Base-by-base conservation (phyloP, 2,113 vertebrate genomes). In the Mesoclemmys tuberculata region DNA sequence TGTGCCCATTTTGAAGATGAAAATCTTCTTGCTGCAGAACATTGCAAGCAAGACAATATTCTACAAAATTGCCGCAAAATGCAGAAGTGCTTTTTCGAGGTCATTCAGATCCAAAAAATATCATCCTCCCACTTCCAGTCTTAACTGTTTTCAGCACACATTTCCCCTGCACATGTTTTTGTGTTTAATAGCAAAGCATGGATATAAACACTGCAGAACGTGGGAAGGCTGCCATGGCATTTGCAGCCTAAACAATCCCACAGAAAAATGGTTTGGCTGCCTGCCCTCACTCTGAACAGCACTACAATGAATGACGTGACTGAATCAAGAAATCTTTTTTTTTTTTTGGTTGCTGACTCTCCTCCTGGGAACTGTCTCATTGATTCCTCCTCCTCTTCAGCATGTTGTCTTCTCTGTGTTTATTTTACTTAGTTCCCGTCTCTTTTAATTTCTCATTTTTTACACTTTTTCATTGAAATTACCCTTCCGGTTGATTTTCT, bases 281-380 rank as follows among this genome's bases (percentile, higher is more conserved):
- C 41, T 0, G 8, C 95, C 95, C 92, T 93, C n/a, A 90, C 85
- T 81, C 90, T 24, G 49, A 91, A 35, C 90, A 80, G 95, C 80
- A n/a, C 86, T 80, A 83, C 91, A 61, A 27, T 31, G 93, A 71
- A 38, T 46, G 93, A 80, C 88, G 94, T 80, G 97, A 51, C 90
- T 95, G 89, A 94, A 87, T 84, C 22, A 6, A 95, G 87, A 92
- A 92, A 94, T 95, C 89, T 79, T 92, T 87, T 58, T 89, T 96
- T 96, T 46, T 46, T 46, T 46, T 46, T 96, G 92, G 91, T 94
- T 93, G 86, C 93, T 87, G 94, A 93, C 87, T 94, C 85, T 96
- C 94, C 96, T 93, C 85, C 94, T 95, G 64, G 89, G 94, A 92
- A 94, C 95, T 94, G 74, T 93, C 93, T 97, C 89, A 81, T 97